phyloP scores from a whole-genome alignment of 2,797 vertebrate species.

The Halcyon smyrnensis region DNA sequence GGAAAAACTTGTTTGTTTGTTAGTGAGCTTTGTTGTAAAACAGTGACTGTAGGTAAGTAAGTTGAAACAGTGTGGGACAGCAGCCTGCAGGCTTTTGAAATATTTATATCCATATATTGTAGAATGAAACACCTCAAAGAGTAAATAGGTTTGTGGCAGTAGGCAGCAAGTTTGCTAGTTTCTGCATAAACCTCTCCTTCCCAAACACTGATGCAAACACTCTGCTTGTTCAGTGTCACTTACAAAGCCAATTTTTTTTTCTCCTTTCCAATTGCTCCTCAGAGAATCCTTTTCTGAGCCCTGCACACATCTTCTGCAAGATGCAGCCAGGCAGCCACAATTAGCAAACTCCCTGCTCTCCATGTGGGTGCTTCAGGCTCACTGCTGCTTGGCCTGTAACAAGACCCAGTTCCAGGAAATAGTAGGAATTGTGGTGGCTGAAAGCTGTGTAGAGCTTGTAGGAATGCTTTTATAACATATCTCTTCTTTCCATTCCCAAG shows the following conservation, averaged over 20 bases:
- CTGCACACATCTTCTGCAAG: neutral
- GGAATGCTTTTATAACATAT: neutral
- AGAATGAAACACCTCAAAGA: neutral
- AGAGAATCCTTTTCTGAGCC: neutral
- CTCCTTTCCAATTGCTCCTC: neutral
- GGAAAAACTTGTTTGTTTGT: neutral
- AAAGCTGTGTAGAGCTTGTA: neutral
- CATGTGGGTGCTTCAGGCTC: rapidly evolving
- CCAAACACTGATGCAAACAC: neutral
- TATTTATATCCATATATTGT: neutral
- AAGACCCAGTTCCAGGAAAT: neutral
- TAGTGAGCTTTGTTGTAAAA: neutral
- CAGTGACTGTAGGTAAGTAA: neutral
- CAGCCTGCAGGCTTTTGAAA: neutral
- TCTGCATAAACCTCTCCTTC: neutral
- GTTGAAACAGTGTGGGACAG: neutral
- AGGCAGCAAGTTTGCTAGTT: neutral
- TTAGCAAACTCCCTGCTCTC: neutral
- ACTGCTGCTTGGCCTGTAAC: neutral
- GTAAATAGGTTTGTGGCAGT: neutral
- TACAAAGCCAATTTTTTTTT: neutral
- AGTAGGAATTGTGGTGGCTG: neutral
- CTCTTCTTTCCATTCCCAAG: neutral
- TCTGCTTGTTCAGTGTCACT: neutral
- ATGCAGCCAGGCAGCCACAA: neutral